A percentile compares a stretch with the other conserved stretches of the same genome.
Conservation (phyloP, 2,888 invertebrate genomes). For the Andricus curvator region DNA sequence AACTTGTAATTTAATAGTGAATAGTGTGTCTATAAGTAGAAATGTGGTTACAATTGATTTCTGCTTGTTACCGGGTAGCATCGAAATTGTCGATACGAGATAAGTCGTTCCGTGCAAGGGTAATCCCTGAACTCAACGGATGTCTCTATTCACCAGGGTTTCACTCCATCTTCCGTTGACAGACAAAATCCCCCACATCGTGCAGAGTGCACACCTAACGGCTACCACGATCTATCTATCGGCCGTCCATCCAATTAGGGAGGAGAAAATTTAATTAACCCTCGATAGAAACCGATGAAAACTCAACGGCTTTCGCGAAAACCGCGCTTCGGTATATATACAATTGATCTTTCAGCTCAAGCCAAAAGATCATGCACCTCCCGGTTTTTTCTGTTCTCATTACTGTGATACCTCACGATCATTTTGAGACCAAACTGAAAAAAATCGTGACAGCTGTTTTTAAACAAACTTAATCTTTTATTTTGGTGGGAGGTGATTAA, state of each 20-base stretch:
- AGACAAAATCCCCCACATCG: constrained; percentile 74
- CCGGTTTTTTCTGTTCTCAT: no score
- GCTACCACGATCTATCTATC: constrained; percentile 66
- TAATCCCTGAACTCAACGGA: constrained; percentile 74
- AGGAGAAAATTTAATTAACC: constrained; percentile 74
- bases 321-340: constrained; percentile 41
- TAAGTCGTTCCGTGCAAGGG: constrained; percentile 54
- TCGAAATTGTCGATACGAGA: constrained; percentile 31
- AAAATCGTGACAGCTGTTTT: no score
- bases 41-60: constrained; percentile 45
- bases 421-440: no score
- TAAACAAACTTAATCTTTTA: no score
- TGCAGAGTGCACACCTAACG: constrained; percentile 57
- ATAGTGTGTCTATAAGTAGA: constrained; percentile 67
- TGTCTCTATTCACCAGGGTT: constrained; percentile 75
- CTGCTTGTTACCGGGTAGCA: constrained; percentile 11
- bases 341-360: not conserved
- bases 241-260: constrained; percentile 72
- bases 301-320: constrained; percentile 55
- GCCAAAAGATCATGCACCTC: no score
- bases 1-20: constrained; percentile 69
- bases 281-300: constrained; percentile 65
- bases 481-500: no score
- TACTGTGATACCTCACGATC: no score
- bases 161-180: constrained; percentile 78